Evolutionary conservation across 1,140 invertebrate species (phyloP), one percentile per base, ranked within the genome.

Genomic region (Caenorhabditis remanei): DNA sequence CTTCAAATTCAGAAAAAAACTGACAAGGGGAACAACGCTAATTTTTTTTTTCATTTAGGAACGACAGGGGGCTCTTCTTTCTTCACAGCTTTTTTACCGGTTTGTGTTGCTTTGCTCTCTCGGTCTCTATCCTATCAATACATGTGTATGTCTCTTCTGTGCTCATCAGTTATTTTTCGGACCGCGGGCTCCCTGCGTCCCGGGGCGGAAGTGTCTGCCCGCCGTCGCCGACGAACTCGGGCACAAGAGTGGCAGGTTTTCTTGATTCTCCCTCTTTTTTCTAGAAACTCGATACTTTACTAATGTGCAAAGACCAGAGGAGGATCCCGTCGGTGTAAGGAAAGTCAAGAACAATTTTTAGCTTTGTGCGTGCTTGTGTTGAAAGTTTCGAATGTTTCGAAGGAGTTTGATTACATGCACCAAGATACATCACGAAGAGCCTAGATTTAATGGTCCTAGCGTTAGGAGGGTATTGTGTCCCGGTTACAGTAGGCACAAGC

Each of bases 141-240:
- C 40, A 53, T 24, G 61, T 50, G 50, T 71, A 19, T 71, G 6
- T 71, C 41, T 48, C 24, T 71, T 6, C 46, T 50, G 2, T 50
- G 71, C 71, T 79, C 71, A 79, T 79, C 71, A 79, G 71, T 79
- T 79, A 50, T 79, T 79, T 79, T 79, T 79, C 71, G 71, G 71
- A 79, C 46, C 11, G 71, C 43, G 43, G 43, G 13, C n/a, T 65
- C 24, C 11, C 61, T 24, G 24, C 14, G 14, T 4, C 46, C 71
- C 43, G n/a, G 40, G 46, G 71, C 71, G 71, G 71, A 79, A 79
- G 71, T 71, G 13, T 67, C 24, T 79, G 71, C 71, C 40, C 71
- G 65, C 61, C 61, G 56, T 6, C 65, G 56, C 14, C 56, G 41
- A 71, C 65, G 65, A 71, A 71, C 65, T 71, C 65, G 65, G 19